Evolutionary conservation across 2,797 vertebrate genomes (phyloP), one percentile per base, ranked within the genome.

Genomic region (Rallus crepitans): DNA sequence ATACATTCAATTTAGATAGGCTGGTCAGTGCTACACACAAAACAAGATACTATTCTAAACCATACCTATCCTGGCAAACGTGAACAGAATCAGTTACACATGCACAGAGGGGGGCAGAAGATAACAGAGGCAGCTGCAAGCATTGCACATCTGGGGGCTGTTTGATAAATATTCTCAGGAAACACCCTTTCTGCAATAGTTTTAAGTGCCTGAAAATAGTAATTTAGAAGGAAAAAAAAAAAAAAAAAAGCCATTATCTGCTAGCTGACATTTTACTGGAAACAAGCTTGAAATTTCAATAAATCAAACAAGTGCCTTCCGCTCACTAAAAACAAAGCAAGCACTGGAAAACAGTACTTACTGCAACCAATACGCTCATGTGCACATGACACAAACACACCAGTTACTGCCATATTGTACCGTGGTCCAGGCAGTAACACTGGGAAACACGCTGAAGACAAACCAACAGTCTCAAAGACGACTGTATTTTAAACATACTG

Each of bases 101-200:
- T n/a, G 52, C 66, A 87, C 65, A 82, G 69, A 72, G 31, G 35
- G 40, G 40, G 20, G 25, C 52, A 5, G 23, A 83, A 76, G 91
- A 96, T 93, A 94, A 55, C 63, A 81, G 82, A 85, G 27, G 15
- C 57, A 77, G 35, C 75, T 64, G 35, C 52, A 86, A 69, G n/a
- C 55, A 71, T 28, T 88, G 87, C 20, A 81, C 72, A 66, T 90
- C 85, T 90, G 91, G 59, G 47, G 42, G n/a, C n/a, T 4, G 3
- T 61, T 8, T 33, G 95, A 96, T 96, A 96, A 94, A 86, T 39
- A 16, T 11, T 65, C 65, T 81, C 57, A 30, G 63, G 73, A 47
- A 95, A 94, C 84, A 82, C 66, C 60, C 87, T 84, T 86, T 83
- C 31, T 45, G 35, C 70, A 82, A 40, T 42, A 45, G 31, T 23